Conservation (phyloP, 2,888 invertebrate genomes). For the Branchipolynoe longqiensis region DNA sequence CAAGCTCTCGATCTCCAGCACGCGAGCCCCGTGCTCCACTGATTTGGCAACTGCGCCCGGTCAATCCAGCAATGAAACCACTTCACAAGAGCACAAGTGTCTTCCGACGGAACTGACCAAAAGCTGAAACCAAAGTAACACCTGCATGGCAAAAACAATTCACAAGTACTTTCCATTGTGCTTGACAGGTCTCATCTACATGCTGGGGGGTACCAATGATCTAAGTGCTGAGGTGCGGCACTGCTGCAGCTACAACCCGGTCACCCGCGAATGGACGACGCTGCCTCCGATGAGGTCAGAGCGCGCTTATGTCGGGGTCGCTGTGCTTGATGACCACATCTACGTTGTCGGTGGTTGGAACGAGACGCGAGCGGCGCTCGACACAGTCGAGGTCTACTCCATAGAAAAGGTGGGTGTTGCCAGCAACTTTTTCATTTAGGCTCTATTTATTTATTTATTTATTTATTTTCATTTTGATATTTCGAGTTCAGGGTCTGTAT, state of each 20-base stretch:
- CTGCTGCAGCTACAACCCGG: constrained; percentile 79
- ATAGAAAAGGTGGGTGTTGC: constrained; percentile 87
- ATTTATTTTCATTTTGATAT: too few relatives aligned
- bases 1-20: too few relatives aligned
- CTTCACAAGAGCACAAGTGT: too few relatives aligned
- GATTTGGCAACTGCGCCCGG: too few relatives aligned
- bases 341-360: constrained; percentile 95
- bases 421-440: too few relatives aligned
- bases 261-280: constrained; percentile 83
- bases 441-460: too few relatives aligned
- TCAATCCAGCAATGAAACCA: too few relatives aligned
- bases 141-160: too few relatives aligned
- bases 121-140: too few relatives aligned
- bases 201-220: constrained; percentile 89
- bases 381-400: constrained; percentile 91
- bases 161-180: constrained; percentile 70
- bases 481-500: too few relatives aligned
- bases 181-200: constrained; percentile 91
- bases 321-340: constrained; percentile 88
- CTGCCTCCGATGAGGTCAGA: constrained; percentile 86
- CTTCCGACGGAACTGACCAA: too few relatives aligned
- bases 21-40: too few relatives aligned
- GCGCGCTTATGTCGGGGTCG: constrained; percentile 93
- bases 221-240: constrained; percentile 73
- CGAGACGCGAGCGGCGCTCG: constrained; percentile 88